A percentile compares a stretch with the other conserved stretches of the same genome.
Evolutionary conservation across 2,797 vertebrate species (phyloP).

Genomic region (Ctenopoma multispine): DNA sequence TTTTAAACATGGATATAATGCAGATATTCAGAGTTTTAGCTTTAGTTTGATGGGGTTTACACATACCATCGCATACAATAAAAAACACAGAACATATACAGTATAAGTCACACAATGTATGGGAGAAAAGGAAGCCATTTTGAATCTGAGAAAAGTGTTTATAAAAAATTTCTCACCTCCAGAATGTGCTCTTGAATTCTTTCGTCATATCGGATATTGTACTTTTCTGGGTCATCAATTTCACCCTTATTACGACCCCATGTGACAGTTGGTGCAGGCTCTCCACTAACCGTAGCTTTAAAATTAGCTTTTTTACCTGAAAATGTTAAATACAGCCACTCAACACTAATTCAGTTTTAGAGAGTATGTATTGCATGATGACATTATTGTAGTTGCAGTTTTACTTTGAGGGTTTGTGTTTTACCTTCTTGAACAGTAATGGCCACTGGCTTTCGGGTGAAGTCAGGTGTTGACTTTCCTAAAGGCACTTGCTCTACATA

Average conservation of each 20-base stretch:
- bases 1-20: too few species aligned
- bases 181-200: slow-evolving; percentile 83
- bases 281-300: slow-evolving; percentile 86
- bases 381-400: not conserved
- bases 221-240: slow-evolving; percentile 83
- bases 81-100: too few species aligned
- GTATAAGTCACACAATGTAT: too few species aligned
- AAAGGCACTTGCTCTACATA: slow-evolving; percentile 85
- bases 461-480: slow-evolving; percentile 88
- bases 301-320: slow-evolving; percentile 90
- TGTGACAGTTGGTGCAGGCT: slow-evolving; percentile 85
- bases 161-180: slow-evolving; percentile 81
- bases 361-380: not conserved
- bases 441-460: slow-evolving; percentile 86
- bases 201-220: slow-evolving; percentile 76
- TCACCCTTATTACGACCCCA: slow-evolving; percentile 84
- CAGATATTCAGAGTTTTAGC: too few species aligned
- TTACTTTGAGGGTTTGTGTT: not conserved
- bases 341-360: not conserved
- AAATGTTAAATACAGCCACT: not conserved
- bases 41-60: too few species aligned
- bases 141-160: not conserved
- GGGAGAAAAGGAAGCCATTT: too few species aligned
- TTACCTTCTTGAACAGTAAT: slow-evolving; percentile 87
- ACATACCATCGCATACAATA: too few species aligned